Conservation (phyloP, 2,113 vertebrate species). For the Salminus brasiliensis region DNA sequence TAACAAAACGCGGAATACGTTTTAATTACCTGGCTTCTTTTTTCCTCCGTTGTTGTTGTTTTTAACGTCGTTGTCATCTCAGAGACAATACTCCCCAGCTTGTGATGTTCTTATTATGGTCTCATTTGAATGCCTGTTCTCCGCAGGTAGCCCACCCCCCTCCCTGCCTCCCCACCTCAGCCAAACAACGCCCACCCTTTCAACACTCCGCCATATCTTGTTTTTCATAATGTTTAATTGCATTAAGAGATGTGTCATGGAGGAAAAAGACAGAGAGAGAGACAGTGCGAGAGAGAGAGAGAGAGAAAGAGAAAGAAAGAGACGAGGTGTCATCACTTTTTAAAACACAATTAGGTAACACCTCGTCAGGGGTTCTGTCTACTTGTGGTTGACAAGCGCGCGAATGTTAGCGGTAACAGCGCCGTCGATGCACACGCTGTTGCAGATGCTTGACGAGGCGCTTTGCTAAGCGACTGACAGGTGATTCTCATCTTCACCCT, state of each 20-base stretch:
- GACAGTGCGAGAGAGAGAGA: slow-evolving; percentile 34
- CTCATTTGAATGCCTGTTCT: slow-evolving; percentile 72
- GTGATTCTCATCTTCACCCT: slow-evolving; percentile 76
- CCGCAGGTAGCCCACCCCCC: slow-evolving; percentile 76
- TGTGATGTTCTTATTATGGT: slow-evolving; percentile 75
- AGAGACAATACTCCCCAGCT: slow-evolving; percentile 66
- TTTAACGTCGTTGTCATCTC: slow-evolving; percentile 73
- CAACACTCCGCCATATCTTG: slow-evolving; percentile 54
- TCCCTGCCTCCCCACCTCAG: slow-evolving; percentile 40
- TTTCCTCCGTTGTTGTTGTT: slow-evolving; percentile 40
- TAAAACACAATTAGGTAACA: slow-evolving; percentile 93
- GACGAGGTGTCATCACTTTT: slow-evolving; percentile 81
- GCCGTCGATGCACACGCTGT: slow-evolving; percentile 64
- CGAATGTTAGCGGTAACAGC: slow-evolving; percentile 75
- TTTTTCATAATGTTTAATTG: slow-evolving; percentile 68
- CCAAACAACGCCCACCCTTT: slow-evolving; percentile 39
- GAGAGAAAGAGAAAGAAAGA: slow-evolving; percentile 41
- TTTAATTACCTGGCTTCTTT: slow-evolving; percentile 76
- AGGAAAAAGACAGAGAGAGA: slow-evolving; percentile 34
- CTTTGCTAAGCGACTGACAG: slow-evolving; percentile 82
- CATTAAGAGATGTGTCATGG: slow-evolving; percentile 81
- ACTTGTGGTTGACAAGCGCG: slow-evolving; percentile 83
- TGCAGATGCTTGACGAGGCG: slow-evolving; percentile 74
- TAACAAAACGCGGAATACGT: slow-evolving; percentile 76
- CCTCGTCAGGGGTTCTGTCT: slow-evolving; percentile 85